A percentile compares a stretch with the other conserved stretches of the same genome.
phyloP scores from a whole-genome alignment of 2,888 invertebrate species.

The Bembecia ichneumoniformis region DNA sequence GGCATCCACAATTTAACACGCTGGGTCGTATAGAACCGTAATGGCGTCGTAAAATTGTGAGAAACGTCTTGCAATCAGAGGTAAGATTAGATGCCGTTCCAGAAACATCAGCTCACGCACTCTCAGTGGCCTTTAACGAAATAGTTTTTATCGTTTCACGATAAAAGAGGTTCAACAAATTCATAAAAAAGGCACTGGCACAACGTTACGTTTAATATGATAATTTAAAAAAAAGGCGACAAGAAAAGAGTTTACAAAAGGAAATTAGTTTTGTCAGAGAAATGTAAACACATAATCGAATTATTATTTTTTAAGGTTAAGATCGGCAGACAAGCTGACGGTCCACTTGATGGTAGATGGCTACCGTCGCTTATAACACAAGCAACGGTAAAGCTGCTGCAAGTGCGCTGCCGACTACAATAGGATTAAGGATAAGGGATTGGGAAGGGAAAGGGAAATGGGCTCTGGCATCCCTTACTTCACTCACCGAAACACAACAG shows the following conservation, averaged over 20 bases:
- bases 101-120: conserved; percentile 22
- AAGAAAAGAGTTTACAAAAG: conserved; percentile 9
- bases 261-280: no score
- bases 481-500: no score
- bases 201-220: neutral
- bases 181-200: conserved; percentile 27
- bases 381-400: no score
- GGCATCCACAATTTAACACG: conserved; percentile 34
- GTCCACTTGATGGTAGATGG: no score
- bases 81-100: conserved; percentile 46
- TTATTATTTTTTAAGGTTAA: no score
- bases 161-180: conserved; percentile 49
- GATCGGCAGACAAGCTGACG: no score
- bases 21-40: conserved; percentile 26
- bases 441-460: no score
- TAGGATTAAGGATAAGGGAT: no score
- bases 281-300: no score
- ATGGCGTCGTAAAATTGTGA: conserved; percentile 55
- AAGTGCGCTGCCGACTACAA: no score
- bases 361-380: no score
- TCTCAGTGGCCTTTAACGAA: conserved; percentile 13
- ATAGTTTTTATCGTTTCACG: conserved; percentile 26
- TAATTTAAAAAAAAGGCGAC: neutral
- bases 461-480: no score
- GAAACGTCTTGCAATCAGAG: conserved; percentile 52